Evolutionary conservation across 2,797 vertebrate genomes (phyloP).

Genomic region (Enteromius afrohamiltoni): DNA sequence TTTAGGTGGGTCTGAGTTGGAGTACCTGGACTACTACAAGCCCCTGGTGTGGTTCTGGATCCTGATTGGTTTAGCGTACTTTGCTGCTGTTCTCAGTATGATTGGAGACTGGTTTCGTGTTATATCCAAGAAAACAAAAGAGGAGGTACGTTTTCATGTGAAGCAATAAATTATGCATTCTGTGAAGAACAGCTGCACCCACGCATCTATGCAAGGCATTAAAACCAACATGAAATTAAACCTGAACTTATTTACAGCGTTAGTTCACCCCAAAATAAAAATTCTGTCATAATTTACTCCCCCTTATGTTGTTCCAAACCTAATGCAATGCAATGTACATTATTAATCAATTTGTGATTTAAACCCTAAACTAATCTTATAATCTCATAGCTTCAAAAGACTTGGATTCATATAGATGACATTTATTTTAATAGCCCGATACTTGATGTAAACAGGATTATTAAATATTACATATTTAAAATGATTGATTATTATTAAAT

Average conservation of each 20-base stretch:
- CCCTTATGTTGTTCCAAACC: neutral
- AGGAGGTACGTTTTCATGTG: conserved; percentile 84
- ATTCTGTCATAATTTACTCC: neutral
- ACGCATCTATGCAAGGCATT: neutral
- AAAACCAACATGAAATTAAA: conserved; percentile 1
- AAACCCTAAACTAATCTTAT: neutral
- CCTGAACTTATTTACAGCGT: neutral
- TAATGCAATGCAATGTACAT: neutral
- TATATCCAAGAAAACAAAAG: conserved; percentile 98
- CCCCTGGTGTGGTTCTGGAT: conserved; percentile 99
- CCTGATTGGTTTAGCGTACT: conserved; percentile 95
- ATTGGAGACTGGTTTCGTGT: conserved; percentile 98
- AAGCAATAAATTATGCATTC: neutral
- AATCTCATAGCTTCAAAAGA: neutral
- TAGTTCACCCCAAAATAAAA: neutral
- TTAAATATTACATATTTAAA: neutral
- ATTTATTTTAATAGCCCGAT: neutral
- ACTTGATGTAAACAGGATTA: neutral
- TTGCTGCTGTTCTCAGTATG: conserved; percentile 98
- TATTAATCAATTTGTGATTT: neutral
- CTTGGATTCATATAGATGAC: neutral
- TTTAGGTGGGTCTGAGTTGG: conserved; percentile 87
- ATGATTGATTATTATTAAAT: neutral
- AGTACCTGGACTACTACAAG: conserved; percentile 94
- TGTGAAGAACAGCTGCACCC: neutral